Evolutionary conservation across 2,888 invertebrate genomes (phyloP).

Genomic region (Stenchaetothrips biformis): DNA sequence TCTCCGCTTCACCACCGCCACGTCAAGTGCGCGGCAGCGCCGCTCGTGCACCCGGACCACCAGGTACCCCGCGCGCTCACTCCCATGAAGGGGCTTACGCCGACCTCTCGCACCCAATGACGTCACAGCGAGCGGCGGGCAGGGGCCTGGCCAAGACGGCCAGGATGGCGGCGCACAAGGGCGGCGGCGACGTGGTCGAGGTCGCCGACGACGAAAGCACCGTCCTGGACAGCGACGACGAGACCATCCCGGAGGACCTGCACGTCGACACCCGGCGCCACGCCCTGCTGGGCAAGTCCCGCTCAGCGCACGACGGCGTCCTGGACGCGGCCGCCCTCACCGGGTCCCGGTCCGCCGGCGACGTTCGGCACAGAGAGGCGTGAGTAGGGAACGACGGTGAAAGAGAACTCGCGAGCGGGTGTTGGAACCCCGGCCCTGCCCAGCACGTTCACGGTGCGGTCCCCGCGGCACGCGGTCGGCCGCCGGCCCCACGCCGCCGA

Average conservation of each 20-base stretch:
- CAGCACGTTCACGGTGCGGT: slow-evolving; percentile 12
- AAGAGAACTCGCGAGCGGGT: not conserved
- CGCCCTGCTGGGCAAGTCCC: not conserved
- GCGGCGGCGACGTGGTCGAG: not conserved
- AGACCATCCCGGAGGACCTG: not conserved
- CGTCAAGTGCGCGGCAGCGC: not conserved
- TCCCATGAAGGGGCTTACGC: no score
- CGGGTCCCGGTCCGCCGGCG: not conserved
- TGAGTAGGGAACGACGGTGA: not conserved
- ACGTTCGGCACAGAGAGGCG: not conserved
- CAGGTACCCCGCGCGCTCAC: not conserved
- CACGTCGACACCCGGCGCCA: not conserved
- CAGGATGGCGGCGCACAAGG: no score
- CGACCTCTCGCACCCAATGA: not conserved
- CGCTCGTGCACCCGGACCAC: slow-evolving; percentile 6
- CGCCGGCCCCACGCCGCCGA: not conserved
- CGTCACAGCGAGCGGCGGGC: not conserved
- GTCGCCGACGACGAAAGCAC: not conserved
- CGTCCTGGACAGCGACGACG: not conserved
- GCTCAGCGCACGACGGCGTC: no score
- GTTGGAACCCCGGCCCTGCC: not conserved
- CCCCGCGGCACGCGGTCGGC: not conserved
- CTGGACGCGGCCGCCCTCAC: not conserved
- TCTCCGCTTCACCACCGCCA: not conserved
- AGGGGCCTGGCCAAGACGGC: not conserved